phyloP scores from a whole-genome alignment of 1,140 invertebrate species.

The Myzus persicae region DNA sequence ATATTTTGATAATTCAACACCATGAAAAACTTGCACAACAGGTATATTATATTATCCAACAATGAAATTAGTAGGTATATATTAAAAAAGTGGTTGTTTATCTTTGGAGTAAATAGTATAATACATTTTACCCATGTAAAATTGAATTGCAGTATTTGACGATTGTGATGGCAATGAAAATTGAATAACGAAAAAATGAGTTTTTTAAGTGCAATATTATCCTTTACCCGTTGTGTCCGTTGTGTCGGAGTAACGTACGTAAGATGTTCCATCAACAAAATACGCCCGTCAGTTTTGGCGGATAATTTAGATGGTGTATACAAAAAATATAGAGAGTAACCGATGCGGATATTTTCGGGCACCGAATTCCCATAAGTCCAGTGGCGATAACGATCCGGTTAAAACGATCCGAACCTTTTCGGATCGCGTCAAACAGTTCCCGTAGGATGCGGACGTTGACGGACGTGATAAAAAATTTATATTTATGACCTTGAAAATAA shows the following conservation, averaged over 20 bases:
- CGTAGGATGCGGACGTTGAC: not conserved
- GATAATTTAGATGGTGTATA: not conserved
- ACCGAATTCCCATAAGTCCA: not conserved
- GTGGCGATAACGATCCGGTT: not conserved
- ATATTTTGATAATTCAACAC: not conserved
- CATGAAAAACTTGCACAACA: not conserved
- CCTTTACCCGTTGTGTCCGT: not conserved
- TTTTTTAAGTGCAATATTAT: not conserved
- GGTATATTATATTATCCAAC: not conserved
- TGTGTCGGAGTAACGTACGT: not conserved
- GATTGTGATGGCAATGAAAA: not conserved
- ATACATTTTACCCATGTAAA: not conserved
- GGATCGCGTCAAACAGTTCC: no score
- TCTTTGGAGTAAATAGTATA: not conserved
- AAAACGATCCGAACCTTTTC: no score
- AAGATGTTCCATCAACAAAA: not conserved
- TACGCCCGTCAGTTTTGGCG: not conserved
- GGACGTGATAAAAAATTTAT: not conserved
- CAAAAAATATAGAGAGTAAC: not conserved
- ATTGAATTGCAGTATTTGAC: not conserved
- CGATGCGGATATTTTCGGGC: not conserved
- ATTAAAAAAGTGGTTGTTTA: not conserved
- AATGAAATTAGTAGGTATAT: not conserved
- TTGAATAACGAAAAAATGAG: not conserved
- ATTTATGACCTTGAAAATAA: not conserved